These are phyloP conservation scores for Echeneis naucrates DNA, from an alignment of 2,797 vertebrate species.

Conservation along the genomic window DNA sequence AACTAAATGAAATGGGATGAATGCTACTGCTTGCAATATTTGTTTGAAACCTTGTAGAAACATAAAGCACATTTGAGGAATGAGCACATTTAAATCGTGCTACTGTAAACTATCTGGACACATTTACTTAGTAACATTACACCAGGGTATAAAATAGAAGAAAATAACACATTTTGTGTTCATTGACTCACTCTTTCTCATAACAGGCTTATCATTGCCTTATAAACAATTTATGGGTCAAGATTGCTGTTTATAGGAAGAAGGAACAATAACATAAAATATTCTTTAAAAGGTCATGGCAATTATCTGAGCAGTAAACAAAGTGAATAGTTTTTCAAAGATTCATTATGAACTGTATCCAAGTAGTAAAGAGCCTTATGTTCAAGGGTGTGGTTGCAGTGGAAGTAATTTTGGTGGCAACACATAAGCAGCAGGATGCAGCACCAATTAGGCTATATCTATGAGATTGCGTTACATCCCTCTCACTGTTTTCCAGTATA, in stretches of 20 bases:
- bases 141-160: not conserved
- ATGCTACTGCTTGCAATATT: too few relatives aligned
- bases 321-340: conserved; percentile 13
- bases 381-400: conserved; percentile 43
- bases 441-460: conserved; percentile 36
- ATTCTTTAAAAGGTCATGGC: conserved; percentile 47
- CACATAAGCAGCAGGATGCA: conserved; percentile 36
- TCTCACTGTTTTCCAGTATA: conserved; percentile 12
- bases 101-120: not conserved
- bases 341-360: conserved; percentile 30
- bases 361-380: conserved; percentile 35
- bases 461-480: conserved; percentile 42
- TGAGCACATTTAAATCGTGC: not conserved
- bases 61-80: not conserved
- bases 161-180: not conserved
- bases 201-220: conserved; percentile 25
- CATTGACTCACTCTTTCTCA: conserved; percentile 9
- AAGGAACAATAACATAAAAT: conserved; percentile 49
- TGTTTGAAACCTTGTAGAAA: not conserved
- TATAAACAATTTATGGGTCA: conserved; percentile 36
- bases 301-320: conserved; percentile 55
- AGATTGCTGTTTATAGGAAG: conserved; percentile 44
- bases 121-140: conserved; percentile 4
- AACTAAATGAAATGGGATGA: not conserved
- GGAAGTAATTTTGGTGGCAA: conserved; percentile 44